Base-by-base conservation (phyloP, 2,113 vertebrate genomes). In the Gulo gulo region DNA sequence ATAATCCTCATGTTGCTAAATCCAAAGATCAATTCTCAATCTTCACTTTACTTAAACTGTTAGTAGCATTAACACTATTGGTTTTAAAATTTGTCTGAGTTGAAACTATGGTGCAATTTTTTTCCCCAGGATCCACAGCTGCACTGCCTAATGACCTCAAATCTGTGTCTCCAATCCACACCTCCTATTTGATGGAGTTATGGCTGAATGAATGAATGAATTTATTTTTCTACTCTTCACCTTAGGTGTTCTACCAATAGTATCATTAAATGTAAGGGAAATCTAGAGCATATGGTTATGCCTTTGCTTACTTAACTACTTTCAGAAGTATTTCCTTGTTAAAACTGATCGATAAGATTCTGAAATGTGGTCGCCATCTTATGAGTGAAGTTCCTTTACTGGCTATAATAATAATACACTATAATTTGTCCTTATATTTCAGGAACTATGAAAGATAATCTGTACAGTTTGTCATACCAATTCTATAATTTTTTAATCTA, bases 261-360 rank as follows among this genome's bases (percentile, higher is more conserved):
- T 31, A 81, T 88, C 74, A 86, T 50, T 84, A 92, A 86, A 88
- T 82, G 6, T n/a, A 59, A 89, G 31, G 52, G 20, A 23, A 94
- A 96, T 90, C 4, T 45, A 67, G 55, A 95, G 31, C 47, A 83
- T 52, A 74, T 34, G 16, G 21, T 59, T 96, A 52, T 65, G 20
- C 14, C 81, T 94, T 86, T 94, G 63, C 29, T 97, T 63, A 85
- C 23, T 84, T 97, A 65, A 83, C 39, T 84, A 34, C 34, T 42
- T 96, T 88, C 11, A 47, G 31, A 89, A 83, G 26, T 59, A 36
- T 73, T 94, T 96, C 34, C 55, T 93, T 87, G 31, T 91, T 69
- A 69, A n/a, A 74, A 15, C 4, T 52, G 79, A 88, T 52, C 45
- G 67, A 85, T 55, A 69, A 85, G 71, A 65, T 73, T 89, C 29